These are phyloP conservation scores for Hylaeus anthracinus DNA, from an alignment of 1,140 invertebrate species.

Conservation along the genomic window DNA sequence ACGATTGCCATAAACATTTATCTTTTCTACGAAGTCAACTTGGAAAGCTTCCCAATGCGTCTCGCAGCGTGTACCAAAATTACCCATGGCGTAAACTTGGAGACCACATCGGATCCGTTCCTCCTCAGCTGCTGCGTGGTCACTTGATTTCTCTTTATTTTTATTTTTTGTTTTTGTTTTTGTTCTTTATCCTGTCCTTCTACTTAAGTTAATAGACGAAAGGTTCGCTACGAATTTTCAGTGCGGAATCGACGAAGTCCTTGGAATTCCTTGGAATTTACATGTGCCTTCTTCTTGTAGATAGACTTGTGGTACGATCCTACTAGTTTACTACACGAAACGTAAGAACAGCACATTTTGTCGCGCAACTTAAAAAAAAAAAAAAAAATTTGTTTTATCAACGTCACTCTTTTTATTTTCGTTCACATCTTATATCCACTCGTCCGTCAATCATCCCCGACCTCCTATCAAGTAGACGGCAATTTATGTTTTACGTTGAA, in stretches of 20 bases:
- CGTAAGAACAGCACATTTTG: constrained; percentile 51
- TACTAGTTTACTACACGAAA: constrained; percentile 34
- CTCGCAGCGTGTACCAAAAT: background rate
- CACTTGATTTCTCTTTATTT: background rate
- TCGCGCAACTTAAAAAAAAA: constrained; percentile 65
- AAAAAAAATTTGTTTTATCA: constrained; percentile 34
- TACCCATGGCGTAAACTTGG: background rate
- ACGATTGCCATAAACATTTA: constrained; percentile 7
- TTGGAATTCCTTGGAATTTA: constrained; percentile 6
- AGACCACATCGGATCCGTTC: background rate
- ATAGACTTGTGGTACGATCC: constrained; percentile 36
- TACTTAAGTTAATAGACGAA: background rate
- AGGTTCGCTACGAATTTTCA: constrained; percentile 8
- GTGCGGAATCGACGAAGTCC: background rate
- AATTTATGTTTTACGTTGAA: constrained; percentile 19
- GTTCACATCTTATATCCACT: background rate
- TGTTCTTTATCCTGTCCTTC: no score
- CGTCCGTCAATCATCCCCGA: background rate
- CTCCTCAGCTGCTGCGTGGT: background rate
- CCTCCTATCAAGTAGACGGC: constrained; percentile 11
- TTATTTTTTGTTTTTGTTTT: background rate
- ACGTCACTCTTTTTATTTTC: constrained; percentile 23
- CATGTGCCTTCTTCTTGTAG: constrained; percentile 28
- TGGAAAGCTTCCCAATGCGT: constrained; percentile 13
- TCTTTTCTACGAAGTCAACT: background rate